A percentile compares a stretch with the other conserved stretches of the same genome.
Conservation (phyloP, 2,113 vertebrate species). For the Mus musculus region GRCm39 chr3:146848001-146848500, state of each 20-base stretch:
- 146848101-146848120: not conserved
- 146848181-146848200: conserved; percentile 69
- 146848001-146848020: conserved; percentile 1
- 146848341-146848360: conserved; percentile 55
- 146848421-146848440: conserved; percentile 50
- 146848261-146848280: conserved; percentile 65
- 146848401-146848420: conserved; percentile 62
- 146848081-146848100: not conserved
- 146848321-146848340: conserved; percentile 67
- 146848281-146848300: conserved; percentile 72
- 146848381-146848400: conserved; percentile 58
- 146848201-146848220: conserved; percentile 65
- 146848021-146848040: conserved; percentile 43
- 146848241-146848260: conserved; percentile 23
- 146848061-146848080: not conserved
- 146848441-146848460: conserved; percentile 41
- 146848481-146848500: too few relatives aligned
- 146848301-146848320: conserved; percentile 69
- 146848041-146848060: not conserved
- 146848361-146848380: conserved; percentile 70
- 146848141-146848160: not conserved
- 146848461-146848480: not conserved
- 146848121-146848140: conserved; percentile 6
- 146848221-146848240: conserved; percentile 67
- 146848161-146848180: conserved; percentile 18